A percentile compares a stretch with the other conserved stretches of the same genome.
Conservation (phyloP, 2,888 invertebrate species). For the Drosophila nr. fundita region DNA sequence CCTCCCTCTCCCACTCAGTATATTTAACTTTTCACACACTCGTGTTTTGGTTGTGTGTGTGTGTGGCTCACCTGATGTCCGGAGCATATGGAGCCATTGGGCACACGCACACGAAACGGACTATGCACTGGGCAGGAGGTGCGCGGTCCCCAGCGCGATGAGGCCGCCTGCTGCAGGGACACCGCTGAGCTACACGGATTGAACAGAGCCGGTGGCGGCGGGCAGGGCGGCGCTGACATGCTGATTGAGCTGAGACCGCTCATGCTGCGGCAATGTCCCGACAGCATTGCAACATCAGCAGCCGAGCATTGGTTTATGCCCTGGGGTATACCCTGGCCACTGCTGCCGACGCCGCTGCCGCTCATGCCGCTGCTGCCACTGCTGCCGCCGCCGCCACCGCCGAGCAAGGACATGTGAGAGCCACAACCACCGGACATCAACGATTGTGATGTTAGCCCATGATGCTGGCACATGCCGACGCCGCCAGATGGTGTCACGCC, state of each 20-base stretch:
- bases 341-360: constrained; percentile 79
- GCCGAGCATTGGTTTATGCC: constrained; percentile 54
- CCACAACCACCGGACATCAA: constrained; percentile 84
- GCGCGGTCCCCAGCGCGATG: constrained; percentile 85
- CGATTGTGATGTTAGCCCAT: constrained; percentile 83
- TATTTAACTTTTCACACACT: constrained; percentile 15
- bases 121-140: constrained; percentile 85
- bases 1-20: neutral
- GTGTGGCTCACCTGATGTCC: constrained; percentile 85
- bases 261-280: constrained; percentile 81
- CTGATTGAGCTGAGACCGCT: constrained; percentile 83
- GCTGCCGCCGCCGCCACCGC: constrained; percentile 80
- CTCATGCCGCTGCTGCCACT: constrained; percentile 78
- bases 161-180: constrained; percentile 83
- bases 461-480: constrained; percentile 80
- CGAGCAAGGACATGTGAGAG: constrained; percentile 80
- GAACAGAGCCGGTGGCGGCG: constrained; percentile 84
- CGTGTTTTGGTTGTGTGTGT: constrained; percentile 7
- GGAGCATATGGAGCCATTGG: constrained; percentile 85
- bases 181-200: constrained; percentile 85
- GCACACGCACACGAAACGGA: constrained; percentile 85
- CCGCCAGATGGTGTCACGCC: constrained; percentile 77
- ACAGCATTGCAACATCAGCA: constrained; percentile 59
- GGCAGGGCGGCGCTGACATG: constrained; percentile 80
- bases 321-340: constrained; percentile 60